A percentile compares a stretch with the other conserved stretches of the same genome.
Conservation (phyloP, 2,888 invertebrate species). For the Phytoseiulus persimilis region DNA sequence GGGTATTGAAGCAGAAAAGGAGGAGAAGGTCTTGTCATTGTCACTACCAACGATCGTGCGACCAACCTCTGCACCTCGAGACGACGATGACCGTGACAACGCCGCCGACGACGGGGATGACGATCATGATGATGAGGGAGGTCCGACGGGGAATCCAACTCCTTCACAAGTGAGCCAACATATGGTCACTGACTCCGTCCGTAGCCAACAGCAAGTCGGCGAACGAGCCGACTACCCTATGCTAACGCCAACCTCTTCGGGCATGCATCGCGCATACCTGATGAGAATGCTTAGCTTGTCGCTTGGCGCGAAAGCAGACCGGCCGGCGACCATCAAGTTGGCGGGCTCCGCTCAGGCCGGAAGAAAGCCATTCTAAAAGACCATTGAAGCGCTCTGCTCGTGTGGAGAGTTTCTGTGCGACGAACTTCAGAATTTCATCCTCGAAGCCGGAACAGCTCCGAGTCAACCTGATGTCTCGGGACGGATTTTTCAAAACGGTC, state of each 20-base stretch:
- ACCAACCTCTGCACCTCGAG: neutral
- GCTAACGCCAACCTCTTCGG: neutral
- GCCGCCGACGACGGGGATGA: neutral
- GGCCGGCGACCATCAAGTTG: neutral
- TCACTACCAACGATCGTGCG: neutral
- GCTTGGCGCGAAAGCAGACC: neutral
- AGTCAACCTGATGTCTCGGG: neutral
- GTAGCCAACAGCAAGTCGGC: neutral
- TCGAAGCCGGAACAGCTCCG: neutral
- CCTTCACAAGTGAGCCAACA: neutral
- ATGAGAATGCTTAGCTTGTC: slow-evolving; percentile 5
- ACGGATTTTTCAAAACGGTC: no score
- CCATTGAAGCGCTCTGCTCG: neutral
- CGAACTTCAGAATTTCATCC: neutral
- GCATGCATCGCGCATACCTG: neutral
- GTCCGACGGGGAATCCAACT: neutral
- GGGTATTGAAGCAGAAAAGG: neutral
- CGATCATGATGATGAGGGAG: neutral
- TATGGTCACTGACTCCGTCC: neutral
- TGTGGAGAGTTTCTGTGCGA: neutral
- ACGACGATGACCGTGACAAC: neutral
- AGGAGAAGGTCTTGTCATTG: neutral
- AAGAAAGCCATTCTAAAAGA: neutral
- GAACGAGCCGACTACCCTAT: neutral
- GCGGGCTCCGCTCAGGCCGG: neutral